Evolutionary conservation across 2,113 vertebrate species (phyloP).

Genomic region (Passer domesticus): DNA sequence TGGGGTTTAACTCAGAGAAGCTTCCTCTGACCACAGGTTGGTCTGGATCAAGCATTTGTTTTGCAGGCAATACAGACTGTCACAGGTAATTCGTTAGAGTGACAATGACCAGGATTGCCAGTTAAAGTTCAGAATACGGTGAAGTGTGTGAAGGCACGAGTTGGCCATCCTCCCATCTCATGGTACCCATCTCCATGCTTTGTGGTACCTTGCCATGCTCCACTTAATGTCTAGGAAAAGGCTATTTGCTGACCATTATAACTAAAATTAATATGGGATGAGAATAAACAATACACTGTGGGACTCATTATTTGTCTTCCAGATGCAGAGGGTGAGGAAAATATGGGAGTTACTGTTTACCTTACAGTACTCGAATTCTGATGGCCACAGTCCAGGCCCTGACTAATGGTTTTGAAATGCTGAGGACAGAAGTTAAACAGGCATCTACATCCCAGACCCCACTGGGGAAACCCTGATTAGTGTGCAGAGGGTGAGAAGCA

Average conservation of each 20-base stretch:
- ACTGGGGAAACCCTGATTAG: constrained; percentile 71
- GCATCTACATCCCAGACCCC: constrained; percentile 61
- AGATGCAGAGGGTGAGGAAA: constrained; percentile 69
- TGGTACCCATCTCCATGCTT: not conserved
- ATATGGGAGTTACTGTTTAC: constrained; percentile 60
- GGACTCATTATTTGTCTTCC: constrained; percentile 78
- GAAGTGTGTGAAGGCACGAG: not conserved
- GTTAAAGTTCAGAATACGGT: not conserved
- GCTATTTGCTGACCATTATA: constrained; percentile 51
- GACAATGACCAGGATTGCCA: constrained; percentile 9
- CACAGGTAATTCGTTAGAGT: not conserved
- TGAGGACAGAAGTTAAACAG: constrained; percentile 79
- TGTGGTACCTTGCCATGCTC: not conserved
- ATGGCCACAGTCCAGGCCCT: constrained; percentile 74
- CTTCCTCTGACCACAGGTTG: constrained; percentile 8
- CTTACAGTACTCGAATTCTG: constrained; percentile 63
- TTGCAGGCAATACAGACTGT: constrained; percentile 25
- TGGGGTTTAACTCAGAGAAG: not conserved
- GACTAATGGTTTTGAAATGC: constrained; percentile 78
- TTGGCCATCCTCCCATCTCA: not conserved
- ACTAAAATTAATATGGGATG: constrained; percentile 58
- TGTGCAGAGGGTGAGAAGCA: constrained; percentile 8
- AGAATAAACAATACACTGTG: constrained; percentile 57
- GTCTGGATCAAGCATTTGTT: constrained; percentile 4
- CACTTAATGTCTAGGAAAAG: constrained; percentile 30